Evolutionary conservation across 2,888 invertebrate species (phyloP).

Genomic region (Drosophila recens): DNA sequence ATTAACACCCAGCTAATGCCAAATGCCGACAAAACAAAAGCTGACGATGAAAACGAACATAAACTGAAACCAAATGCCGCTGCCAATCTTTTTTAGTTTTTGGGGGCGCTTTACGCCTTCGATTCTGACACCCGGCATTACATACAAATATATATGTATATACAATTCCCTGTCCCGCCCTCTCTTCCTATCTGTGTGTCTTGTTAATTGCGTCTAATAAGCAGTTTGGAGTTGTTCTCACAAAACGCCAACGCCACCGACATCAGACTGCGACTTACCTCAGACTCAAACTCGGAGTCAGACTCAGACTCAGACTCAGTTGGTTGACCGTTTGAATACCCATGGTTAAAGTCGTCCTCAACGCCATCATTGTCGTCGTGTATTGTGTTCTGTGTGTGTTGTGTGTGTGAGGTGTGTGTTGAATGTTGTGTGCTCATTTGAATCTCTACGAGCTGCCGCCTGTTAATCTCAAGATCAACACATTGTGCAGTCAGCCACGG

Average conservation of each 20-base stretch:
- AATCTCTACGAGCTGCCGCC: slow-evolving; percentile 74
- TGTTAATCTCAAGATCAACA: slow-evolving; percentile 81
- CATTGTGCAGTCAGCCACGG: slow-evolving; percentile 70
- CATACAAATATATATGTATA: neutral
- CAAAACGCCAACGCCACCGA: slow-evolving; percentile 76
- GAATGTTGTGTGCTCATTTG: slow-evolving; percentile 74
- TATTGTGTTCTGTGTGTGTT: too few relatives aligned
- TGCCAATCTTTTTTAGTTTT: slow-evolving; percentile 52
- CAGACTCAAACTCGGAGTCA: slow-evolving; percentile 26
- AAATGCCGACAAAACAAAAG: slow-evolving; percentile 74
- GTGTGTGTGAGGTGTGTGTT: slow-evolving; percentile 7
- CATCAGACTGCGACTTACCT: slow-evolving; percentile 12
- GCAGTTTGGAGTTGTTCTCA: slow-evolving; percentile 81
- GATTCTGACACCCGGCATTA: slow-evolving; percentile 61
- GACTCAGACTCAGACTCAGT: too few relatives aligned
- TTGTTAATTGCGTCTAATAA: slow-evolving; percentile 82
- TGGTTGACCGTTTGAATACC: slow-evolving; percentile 65
- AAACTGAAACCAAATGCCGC: slow-evolving; percentile 62
- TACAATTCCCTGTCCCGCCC: neutral
- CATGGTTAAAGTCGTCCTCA: slow-evolving; percentile 76
- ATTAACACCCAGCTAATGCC: slow-evolving; percentile 77
- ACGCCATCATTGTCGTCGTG: slow-evolving; percentile 25
- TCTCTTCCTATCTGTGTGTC: slow-evolving; percentile 44
- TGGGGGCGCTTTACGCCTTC: slow-evolving; percentile 52
- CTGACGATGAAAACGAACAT: slow-evolving; percentile 68